A percentile compares a stretch with the other conserved stretches of the same genome.
These are phyloP conservation scores for Asteroscopus sphinx DNA, from an alignment of 2,888 invertebrate species.

Conservation along the genomic window DNA sequence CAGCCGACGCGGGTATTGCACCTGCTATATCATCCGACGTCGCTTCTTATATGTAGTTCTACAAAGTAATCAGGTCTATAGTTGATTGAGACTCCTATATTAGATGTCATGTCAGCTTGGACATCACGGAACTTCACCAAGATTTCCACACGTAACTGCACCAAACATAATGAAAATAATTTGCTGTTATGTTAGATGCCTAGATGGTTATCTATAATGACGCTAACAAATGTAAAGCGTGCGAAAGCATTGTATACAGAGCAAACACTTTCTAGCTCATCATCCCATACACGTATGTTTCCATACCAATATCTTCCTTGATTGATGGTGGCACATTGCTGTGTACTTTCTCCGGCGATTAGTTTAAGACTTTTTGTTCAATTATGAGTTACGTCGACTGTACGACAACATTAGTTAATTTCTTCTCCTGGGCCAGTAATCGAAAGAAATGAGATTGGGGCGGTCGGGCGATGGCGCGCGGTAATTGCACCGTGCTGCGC, in stretches of 20 bases:
- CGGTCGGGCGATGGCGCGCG: slow-evolving; percentile 71
- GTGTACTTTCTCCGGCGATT: slow-evolving; percentile 75
- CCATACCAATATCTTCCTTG: slow-evolving; percentile 67
- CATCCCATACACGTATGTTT: slow-evolving; percentile 61
- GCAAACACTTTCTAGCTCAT: slow-evolving; percentile 58
- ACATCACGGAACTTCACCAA: slow-evolving; percentile 23
- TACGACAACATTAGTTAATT: slow-evolving; percentile 79
- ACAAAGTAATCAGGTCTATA: slow-evolving; percentile 5
- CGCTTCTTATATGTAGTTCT: slow-evolving; percentile 10
- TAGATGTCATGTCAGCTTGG: slow-evolving; percentile 14
- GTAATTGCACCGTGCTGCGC: slow-evolving; percentile 74
- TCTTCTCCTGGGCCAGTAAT: slow-evolving; percentile 76
- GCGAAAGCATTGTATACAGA: slow-evolving; percentile 59
- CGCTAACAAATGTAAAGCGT: slow-evolving; percentile 56
- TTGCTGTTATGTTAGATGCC: slow-evolving; percentile 50
- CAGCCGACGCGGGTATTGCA: slow-evolving; percentile 37
- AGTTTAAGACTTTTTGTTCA: slow-evolving; percentile 71
- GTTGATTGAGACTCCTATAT: slow-evolving; percentile 14
- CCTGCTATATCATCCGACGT: slow-evolving; percentile 35
- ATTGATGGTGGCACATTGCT: slow-evolving; percentile 70
- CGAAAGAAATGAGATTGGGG: slow-evolving; percentile 83
- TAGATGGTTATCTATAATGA: slow-evolving; percentile 57
- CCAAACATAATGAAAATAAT: slow-evolving; percentile 31
- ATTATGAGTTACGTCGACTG: slow-evolving; percentile 63
- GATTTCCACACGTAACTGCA: slow-evolving; percentile 34